Base-by-base conservation (phyloP, 2,797 vertebrate genomes). In the Odontamblyopus rebecca region DNA sequence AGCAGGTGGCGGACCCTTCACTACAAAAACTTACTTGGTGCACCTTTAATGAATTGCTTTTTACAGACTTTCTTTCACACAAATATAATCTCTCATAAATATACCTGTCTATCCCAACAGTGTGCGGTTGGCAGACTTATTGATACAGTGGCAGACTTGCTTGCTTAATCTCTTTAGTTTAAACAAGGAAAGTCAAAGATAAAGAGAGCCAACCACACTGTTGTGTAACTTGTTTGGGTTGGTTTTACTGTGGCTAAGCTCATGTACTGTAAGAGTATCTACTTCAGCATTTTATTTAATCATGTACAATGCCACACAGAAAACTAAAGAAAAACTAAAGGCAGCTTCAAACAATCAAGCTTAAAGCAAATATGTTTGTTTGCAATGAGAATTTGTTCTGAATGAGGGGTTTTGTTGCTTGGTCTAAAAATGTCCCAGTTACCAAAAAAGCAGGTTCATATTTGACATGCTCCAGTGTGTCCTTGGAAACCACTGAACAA, bases 401-500 rank as follows among this genome's bases (percentile, higher is more conserved):
- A 41, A 35, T n/a, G 61, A 63, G 7, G n/a, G n/a, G 26, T 7
- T 65, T 32, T 8, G 16, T 53, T 18, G 27, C 27, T 53, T 30
- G 8, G 27, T 67, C 11, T 54, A 54, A 29, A 67, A 67, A 67
- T 53, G 65, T 19, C 65, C 32, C 29, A 23, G 12, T 56, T 15
- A 68, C 30, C 51, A 67, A 8, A 35, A 27, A n/a, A 54, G 30
- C 13, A 38, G 23, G 53, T 57, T 68, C 32, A 68, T 38, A 38
- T 68, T 41, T n/a, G 9, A 32, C 48, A 51, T 53, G 65, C 44
- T 53, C 65, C 65, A 53, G 15, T n/a, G 30, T 67, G 65, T 54
- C 65, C 65, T 67, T 67, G 48, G 65, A 67, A 67, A 54, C 64
- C 64, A 50, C 64, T 66, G 64, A 51, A 29, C 64, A 56, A 68